Conservation (phyloP, 2,888 invertebrate species). For the Lasioglossum oenotherae region DNA sequence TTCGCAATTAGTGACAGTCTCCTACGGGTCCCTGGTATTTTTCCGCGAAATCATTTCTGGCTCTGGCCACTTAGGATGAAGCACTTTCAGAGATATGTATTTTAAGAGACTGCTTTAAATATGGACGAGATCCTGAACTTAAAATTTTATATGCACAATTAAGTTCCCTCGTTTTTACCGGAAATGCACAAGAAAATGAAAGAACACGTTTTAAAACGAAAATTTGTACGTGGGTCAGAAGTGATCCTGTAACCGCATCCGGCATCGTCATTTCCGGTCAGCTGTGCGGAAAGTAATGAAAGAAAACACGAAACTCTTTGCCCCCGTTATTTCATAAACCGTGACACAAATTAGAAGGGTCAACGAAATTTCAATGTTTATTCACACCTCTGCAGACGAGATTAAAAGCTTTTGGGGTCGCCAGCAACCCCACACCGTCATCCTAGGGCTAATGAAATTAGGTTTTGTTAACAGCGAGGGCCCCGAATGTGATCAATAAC, state of each 20-base stretch:
- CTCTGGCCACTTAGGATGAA: not conserved
- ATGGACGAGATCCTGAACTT: not conserved
- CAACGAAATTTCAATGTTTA: not conserved
- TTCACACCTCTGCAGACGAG: not conserved
- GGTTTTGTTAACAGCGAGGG: conserved; percentile 5
- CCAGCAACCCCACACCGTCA: not conserved
- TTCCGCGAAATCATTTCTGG: not conserved
- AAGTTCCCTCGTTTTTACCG: not conserved
- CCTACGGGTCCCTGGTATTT: not conserved
- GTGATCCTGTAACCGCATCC: not conserved
- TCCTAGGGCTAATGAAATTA: conserved; percentile 9
- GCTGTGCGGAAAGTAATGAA: not conserved
- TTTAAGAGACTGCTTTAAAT: not conserved
- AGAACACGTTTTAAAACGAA: not conserved
- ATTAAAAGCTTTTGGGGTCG: conserved; percentile 4
- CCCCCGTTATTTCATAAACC: conserved; percentile 26
- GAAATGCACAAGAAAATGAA: not conserved
- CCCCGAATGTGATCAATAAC: conserved; percentile 2
- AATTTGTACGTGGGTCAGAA: too few relatives aligned
- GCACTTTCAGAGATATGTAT: not conserved
- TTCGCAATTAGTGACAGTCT: not conserved
- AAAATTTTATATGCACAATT: not conserved
- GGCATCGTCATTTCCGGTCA: not conserved
- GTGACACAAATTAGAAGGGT: conserved; percentile 3
- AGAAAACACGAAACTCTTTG: not conserved